Evolutionary conservation across 1,140 invertebrate species (phyloP), one percentile per base, ranked within the genome.

Genomic region (Pseudoatta argentina): DNA sequence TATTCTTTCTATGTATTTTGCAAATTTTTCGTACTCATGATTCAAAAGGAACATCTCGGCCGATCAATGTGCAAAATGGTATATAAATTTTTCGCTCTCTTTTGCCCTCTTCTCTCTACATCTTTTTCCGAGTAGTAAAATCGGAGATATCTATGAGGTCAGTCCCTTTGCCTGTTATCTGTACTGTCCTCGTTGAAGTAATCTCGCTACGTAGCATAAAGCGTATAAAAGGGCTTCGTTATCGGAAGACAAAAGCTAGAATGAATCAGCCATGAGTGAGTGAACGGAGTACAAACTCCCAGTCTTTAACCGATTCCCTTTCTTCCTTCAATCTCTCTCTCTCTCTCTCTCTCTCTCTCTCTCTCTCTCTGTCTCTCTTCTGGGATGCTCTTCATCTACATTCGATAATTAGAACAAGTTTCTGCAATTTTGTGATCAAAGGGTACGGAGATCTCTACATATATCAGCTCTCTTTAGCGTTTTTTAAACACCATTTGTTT

Each of bases 171-270:
- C 34, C n/a, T 16, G 48, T 55, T 66, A 78, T 77, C 82, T 64
- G 51, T 66, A 85, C 48, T 44, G 14, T 18, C 75, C 39, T 64
- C 18, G 51, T 24, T 64, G 12, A 69, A 78, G 59, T 82, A 72
- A 86, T 86, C 57, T 34, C 24, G 78, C 51, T 57, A 34, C 51
- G 85, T 86, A 73, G 85, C 85, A 83, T 83, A 83, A 87, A 87
- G 39, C n/a, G 34, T 71, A 86, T 72, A 82, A 39, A 39, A 39
- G 34, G 6, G 27, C 57, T 79, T 81, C 55, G 34, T 48, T 30
- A 73, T 61, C 53, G 44, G 39, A 64, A 27, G 77, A 82, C 64
- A 69, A 76, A 85, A 67, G 77, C 53, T 48, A 5, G 55, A 34
- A 57, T 64, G 24, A 63, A 73, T 83, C 72, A 85, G 48, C 48